phyloP scores from a whole-genome alignment of 2,888 invertebrate genomes.

The Melinaea marsaeus region DNA sequence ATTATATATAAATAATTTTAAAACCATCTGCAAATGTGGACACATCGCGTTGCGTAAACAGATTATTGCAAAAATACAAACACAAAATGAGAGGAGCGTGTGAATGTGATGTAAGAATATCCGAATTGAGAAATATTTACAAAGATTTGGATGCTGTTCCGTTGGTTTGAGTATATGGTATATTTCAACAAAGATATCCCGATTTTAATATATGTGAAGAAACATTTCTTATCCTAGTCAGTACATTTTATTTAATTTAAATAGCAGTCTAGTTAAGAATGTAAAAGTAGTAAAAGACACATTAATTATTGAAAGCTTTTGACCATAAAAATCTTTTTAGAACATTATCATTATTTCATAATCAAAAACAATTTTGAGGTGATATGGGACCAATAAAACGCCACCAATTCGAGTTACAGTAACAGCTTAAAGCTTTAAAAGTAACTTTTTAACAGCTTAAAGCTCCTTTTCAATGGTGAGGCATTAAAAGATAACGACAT shows the following conservation, averaged over 20 bases:
- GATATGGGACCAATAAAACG: no score
- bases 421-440: background rate
- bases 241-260: no score
- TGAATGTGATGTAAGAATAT: background rate
- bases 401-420: no score
- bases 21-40: background rate
- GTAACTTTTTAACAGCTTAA: background rate
- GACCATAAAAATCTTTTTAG: no score
- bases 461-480: background rate
- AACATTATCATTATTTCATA: no score
- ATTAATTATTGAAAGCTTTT: no score
- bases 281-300: no score
- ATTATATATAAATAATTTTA: background rate
- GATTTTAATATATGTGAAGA: no score
- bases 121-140: conserved; percentile 4
- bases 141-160: background rate
- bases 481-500: conserved; percentile 2
- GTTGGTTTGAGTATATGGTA: background rate
- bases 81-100: conserved; percentile 5
- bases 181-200: no score
- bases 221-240: no score
- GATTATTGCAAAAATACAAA: conserved; percentile 2
- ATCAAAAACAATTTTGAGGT: no score
- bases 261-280: no score
- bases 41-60: conserved; percentile 3